A percentile compares a stretch with the other conserved stretches of the same genome.
Conservation (phyloP, 2,797 vertebrate species). For the Coreius guichenoti region DNA sequence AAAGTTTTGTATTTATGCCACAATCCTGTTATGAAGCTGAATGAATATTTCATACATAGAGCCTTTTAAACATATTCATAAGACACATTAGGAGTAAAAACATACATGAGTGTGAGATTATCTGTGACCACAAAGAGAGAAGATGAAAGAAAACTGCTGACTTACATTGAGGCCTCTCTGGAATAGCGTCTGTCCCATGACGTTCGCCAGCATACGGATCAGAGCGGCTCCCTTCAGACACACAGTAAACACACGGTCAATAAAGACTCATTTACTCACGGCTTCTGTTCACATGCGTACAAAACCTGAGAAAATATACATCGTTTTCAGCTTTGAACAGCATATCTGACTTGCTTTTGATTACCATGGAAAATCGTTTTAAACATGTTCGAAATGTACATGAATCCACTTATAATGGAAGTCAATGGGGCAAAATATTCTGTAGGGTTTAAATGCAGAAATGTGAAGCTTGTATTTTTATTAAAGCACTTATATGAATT, state of each 20-base stretch:
- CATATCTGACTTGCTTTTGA: neutral
- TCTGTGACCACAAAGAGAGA: slow-evolving; percentile 1
- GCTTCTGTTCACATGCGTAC: neutral
- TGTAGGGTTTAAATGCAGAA: neutral
- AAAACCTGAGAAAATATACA: neutral
- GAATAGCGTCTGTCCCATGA: slow-evolving; percentile 95
- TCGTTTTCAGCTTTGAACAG: neutral
- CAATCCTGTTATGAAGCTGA: neutral
- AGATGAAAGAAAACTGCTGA: slow-evolving; percentile 55
- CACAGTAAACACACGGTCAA: slow-evolving; percentile 45
- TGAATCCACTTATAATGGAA: neutral
- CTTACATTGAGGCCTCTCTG: slow-evolving; percentile 96
- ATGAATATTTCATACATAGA: slow-evolving; percentile 30
- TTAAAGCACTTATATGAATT: neutral
- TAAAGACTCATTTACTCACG: neutral
- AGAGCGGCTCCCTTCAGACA: slow-evolving; percentile 89
- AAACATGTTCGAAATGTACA: neutral
- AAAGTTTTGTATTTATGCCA: neutral
- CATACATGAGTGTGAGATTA: neutral
- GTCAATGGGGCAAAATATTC: neutral
- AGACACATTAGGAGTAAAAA: neutral
- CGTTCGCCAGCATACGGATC: slow-evolving; percentile 97
- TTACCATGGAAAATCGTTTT: neutral
- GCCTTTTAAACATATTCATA: slow-evolving; percentile 5
- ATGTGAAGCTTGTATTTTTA: neutral